These are phyloP conservation scores for Caenorhabditis brenneri DNA, from an alignment of 1,140 invertebrate species.

Conservation along the genomic window DNA sequence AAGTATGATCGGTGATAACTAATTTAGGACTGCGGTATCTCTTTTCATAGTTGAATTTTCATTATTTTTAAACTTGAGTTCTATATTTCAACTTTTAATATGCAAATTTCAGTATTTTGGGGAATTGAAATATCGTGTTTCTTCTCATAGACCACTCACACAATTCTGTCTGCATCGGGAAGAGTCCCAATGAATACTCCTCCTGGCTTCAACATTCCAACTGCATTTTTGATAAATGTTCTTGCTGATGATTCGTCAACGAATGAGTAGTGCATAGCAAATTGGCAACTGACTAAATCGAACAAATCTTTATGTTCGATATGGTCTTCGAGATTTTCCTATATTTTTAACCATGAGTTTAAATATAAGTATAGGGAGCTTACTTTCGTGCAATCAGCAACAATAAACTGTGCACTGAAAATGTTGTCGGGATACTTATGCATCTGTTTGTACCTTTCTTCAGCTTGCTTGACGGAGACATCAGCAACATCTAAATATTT, in stretches of 20 bases:
- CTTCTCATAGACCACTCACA: too few species aligned
- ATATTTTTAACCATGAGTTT: slow-evolving; percentile 49
- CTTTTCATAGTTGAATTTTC: too few species aligned
- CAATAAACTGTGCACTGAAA: slow-evolving; percentile 83
- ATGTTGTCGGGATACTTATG: slow-evolving; percentile 60
- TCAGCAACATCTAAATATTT: slow-evolving; percentile 82
- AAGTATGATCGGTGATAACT: background rate
- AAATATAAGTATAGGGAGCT: background rate
- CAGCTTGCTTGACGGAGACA: slow-evolving; percentile 85
- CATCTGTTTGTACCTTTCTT: slow-evolving; percentile 74
- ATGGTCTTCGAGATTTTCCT: slow-evolving; percentile 77
- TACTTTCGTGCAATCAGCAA: slow-evolving; percentile 79
- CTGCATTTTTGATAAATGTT: slow-evolving; percentile 88
- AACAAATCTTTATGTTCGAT: slow-evolving; percentile 81
- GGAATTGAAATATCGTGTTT: too few species aligned
- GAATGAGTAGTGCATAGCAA: slow-evolving; percentile 93
- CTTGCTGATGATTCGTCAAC: slow-evolving; percentile 88
- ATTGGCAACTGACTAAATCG: slow-evolving; percentile 93
- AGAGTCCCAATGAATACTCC: slow-evolving; percentile 96
- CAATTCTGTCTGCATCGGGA: slow-evolving; percentile 88
- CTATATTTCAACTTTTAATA: background rate
- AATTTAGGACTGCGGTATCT: too few species aligned
- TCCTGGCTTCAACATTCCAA: slow-evolving; percentile 83
- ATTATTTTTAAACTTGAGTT: too few species aligned
- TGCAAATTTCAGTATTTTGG: too few species aligned